Evolutionary conservation across 2,888 invertebrate genomes (phyloP), one percentile per base, ranked within the genome.

Genomic region (Hyalella azteca): DNA sequence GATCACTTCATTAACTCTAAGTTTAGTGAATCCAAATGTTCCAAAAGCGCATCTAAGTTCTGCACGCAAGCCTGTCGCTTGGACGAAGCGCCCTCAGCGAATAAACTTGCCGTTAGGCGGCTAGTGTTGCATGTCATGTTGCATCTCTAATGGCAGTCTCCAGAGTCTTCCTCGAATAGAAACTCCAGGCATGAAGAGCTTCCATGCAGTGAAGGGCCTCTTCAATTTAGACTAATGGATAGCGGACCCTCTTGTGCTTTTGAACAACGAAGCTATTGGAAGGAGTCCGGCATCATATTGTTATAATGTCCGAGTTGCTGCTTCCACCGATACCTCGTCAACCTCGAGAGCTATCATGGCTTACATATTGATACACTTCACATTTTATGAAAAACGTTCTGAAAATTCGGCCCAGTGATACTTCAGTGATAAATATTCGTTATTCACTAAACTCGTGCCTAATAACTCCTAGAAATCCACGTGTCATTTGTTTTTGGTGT

Each of bases 201-300:
- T 66, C 66, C 19, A 29, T 15, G 36, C 66, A 66, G 36, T 66
- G 66, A 66, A 66, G 66, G 36, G 66, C 66, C 66, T 66, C 66
- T 66, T 66, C 66, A 66, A 66, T 66, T 66, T 66, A 66, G 66
- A 66, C 66, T 66, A 66, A 66, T 66, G 66, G 66, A 66, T 66
- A 66, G 66, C 66, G 39, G 66, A 15, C 66, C 36, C 66, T 66
- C 66, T 66, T 66, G 66, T 66, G 66, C 66, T 66, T 66, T 66
- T 66, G 66, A 36, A 66, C 66, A 66, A 66, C 36, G 66, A 66
- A 66, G 66, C 66, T 66, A 66, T 66, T 66, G 66, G 66, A 66
- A 66, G 29, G 36, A 32, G 66, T 36, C 19, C 22, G 54, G 54
- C 54, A 29, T 54, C 54, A 54, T 66, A 66, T 66, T 66, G 66